Base-by-base conservation (phyloP, 2,797 vertebrate genomes). In the Lepidocolaptes lacrymiger region DNA sequence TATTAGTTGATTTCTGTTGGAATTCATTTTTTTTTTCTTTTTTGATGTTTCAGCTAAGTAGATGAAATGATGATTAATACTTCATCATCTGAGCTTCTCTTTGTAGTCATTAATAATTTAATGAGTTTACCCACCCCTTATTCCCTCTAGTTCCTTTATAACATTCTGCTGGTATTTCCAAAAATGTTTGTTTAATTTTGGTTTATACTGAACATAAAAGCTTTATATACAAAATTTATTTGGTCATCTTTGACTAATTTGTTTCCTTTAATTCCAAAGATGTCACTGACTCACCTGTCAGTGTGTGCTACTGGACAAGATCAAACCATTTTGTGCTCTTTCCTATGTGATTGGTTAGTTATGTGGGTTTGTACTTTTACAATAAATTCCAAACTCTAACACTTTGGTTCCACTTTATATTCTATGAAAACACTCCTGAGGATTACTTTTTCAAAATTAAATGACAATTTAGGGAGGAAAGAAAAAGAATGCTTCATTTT, bases 21-120 rank as follows among this genome's bases (percentile, higher is more conserved):
- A 84, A 89, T 95, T 81, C 28, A 48, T 94, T 92, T 37, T n/a
- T 79, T 61, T 76, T 64, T 64, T 36, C 6, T 59, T 88, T 86
- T 76, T 91, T 94, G 69, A 58, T 68, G 64, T 91, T 92, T 97
- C 93, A 95, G 80, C 91, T 96, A 96, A 97, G 73, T 36, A 80
- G 85, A 73, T 94, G 41, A 88, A 96, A 96, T 90, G 18, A 52
- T 69, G 58, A 95, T 97, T 97, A 97, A 95, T 97, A 96, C 83
- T 94, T 97, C 86, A 95, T 96, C 72, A 95, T 93, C 85, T 93
- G 67, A 91, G 64, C n/a, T 88, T 97, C 92, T 95, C 67, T 85
- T 68, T 96, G 44, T 85, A 69, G 79, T 95, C 46, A 51, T 95
- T 93, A 94, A 87, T 92, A 94, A 92, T 84, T 89, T 89, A 91